phyloP scores from a whole-genome alignment of 2,888 invertebrate species.

The Cybosia mesomella region DNA sequence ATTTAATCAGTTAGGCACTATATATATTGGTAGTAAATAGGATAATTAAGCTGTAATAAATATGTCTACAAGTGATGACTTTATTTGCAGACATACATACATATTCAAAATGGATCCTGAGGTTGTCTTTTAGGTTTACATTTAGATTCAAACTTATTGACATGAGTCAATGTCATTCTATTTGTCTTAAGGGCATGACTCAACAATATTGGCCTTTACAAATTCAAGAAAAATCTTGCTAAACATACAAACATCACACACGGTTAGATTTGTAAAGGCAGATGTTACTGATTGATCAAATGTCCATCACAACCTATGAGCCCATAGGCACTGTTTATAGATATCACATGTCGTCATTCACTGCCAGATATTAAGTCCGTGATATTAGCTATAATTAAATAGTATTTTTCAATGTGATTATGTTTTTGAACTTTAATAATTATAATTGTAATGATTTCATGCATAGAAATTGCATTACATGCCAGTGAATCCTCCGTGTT shows the following conservation, averaged over 20 bases:
- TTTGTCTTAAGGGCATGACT: background rate
- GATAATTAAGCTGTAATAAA: background rate
- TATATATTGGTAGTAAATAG: background rate
- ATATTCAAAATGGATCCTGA: background rate
- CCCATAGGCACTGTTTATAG: background rate
- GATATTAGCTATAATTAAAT: constrained; percentile 13
- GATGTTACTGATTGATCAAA: background rate
- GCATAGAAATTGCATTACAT: background rate
- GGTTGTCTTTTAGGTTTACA: background rate
- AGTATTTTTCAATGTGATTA: background rate
- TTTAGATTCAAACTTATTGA: background rate
- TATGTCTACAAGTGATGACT: constrained; percentile 11
- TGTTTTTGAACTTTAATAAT: background rate
- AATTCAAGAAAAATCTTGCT: background rate
- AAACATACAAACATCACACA: background rate
- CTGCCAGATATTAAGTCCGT: constrained; percentile 19
- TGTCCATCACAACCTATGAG: background rate
- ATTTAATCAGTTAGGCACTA: constrained; percentile 6
- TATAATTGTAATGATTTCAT: background rate
- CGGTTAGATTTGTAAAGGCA: background rate
- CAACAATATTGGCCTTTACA: background rate
- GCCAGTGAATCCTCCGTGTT: background rate
- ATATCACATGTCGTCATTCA: constrained; percentile 2
- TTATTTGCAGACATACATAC: constrained; percentile 5
- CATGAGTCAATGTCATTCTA: background rate